Evolutionary conservation across 2,113 vertebrate species (phyloP), one percentile per base, ranked within the genome.

Genomic region (Malurus elegans): DNA sequence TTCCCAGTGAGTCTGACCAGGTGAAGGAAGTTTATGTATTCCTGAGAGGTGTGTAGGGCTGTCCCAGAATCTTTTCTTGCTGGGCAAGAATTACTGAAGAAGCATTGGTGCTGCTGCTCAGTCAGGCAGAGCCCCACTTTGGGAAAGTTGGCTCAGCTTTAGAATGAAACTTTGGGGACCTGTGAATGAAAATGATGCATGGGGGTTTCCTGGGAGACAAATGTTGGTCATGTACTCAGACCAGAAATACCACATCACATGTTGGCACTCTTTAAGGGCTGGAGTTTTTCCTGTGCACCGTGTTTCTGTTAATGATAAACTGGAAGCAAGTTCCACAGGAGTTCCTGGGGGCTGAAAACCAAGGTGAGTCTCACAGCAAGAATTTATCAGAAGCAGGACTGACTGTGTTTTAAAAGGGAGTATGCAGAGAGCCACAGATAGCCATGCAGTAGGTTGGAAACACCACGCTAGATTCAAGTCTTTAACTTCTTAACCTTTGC

Each of bases 61-160:
- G 17, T n/a, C 6, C 1, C 28, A 44, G 53, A 42, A 12, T 3
- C 13, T 21, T 66, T 21, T 71, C 78, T 42, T 54, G 4, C 10
- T 50, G 53, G 34, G 36, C n/a, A n/a, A n/a, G n/a, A n/a, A n/a
- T n/a, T n/a, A n/a, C n/a, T n/a, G n/a, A n/a, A n/a, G 15, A 73
- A 42, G 26, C 29, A 38, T n/a, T 58, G 61, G 17, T n/a, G n/a
- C n/a, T n/a, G n/a, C n/a, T n/a, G n/a, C n/a, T n/a, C n/a, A n/a
- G n/a, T n/a, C 2, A 26, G 25, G 7, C 24, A 48, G 24, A 0
- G 0, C 58, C 60, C 25, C 13, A 3, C 34, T 4, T 3, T 60
- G 6, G 51, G 50, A 38, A 76, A 67, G 47, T 40, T 64, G 67
- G 18, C 44, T 71, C 5, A 7, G 42, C 38, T 91, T 71, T 75